Conservation (phyloP, 2,113 vertebrate species). For the Otocyon megalotis region DNA sequence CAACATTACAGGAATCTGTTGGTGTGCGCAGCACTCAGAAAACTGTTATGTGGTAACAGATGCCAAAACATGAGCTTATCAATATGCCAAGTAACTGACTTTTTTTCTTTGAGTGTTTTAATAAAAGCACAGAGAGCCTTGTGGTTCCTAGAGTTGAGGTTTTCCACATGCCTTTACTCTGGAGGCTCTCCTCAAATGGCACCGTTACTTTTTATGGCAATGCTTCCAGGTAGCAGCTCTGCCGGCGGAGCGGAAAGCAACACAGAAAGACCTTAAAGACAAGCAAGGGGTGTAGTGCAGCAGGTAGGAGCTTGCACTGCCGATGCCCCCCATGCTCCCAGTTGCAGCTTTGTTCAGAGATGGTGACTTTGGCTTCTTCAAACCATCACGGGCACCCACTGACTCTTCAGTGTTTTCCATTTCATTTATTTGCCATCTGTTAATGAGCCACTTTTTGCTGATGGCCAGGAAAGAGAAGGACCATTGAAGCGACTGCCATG, state of each 20-base stretch:
- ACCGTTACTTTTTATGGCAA: not conserved
- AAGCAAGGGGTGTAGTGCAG: accelerated
- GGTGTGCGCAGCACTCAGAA: not conserved
- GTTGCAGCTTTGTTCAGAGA: not conserved
- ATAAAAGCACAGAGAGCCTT: not conserved
- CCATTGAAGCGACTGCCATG: not conserved
- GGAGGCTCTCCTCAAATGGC: not conserved
- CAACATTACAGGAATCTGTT: not conserved
- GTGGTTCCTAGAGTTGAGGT: not conserved
- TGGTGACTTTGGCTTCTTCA: not conserved
- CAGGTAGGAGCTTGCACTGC: not conserved
- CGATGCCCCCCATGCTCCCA: accelerated
- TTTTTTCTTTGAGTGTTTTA: not conserved
- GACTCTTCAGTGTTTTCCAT: not conserved
- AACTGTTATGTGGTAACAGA: not conserved
- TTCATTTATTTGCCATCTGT: not conserved
- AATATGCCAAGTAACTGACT: not conserved
- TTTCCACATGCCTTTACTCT: not conserved
- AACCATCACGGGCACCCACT: too few relatives aligned
- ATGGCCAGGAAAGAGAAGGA: not conserved
- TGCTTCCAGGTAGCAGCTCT: not conserved
- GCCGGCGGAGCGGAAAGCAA: not conserved
- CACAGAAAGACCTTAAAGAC: not conserved
- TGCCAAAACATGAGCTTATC: not conserved
- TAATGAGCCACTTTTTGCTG: not conserved